A percentile compares a stretch with the other conserved stretches of the same genome.
Conservation (phyloP, 2,113 vertebrate genomes). For the Esox niger region DNA sequence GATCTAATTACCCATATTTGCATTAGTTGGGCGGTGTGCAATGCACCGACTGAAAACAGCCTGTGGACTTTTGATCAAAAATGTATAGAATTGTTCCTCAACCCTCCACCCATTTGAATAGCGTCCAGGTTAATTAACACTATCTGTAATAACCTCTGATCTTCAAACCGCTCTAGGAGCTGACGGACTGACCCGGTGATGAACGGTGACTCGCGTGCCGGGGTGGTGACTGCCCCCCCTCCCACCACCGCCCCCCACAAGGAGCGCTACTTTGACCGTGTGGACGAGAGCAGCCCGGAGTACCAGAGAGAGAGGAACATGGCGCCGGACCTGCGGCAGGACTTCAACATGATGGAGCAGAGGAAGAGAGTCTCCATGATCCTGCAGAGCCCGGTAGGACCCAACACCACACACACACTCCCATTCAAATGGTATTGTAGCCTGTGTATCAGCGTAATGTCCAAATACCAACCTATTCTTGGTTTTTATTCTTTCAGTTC, state of each 20-base stretch:
- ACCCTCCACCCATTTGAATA: no score
- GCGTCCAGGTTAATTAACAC: no score
- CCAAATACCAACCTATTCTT: no score
- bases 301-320: slow-evolving; percentile 97
- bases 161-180: slow-evolving; percentile 35
- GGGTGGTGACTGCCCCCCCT: slow-evolving; percentile 96
- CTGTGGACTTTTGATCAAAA: no score
- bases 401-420: neutral
- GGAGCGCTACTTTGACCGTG: slow-evolving; percentile 96
- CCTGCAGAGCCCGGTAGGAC: slow-evolving; percentile 91
- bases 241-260: slow-evolving; percentile 93
- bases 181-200: slow-evolving; percentile 75
- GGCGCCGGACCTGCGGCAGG: slow-evolving; percentile 96
- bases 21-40: no score
- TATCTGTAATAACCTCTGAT: neutral
- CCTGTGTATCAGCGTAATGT: no score
- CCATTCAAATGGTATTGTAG: no score
- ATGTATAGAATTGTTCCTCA: no score
- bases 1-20: no score
- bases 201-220: slow-evolving; percentile 92
- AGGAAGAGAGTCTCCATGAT: slow-evolving; percentile 99
- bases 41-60: no score
- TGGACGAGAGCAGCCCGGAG: slow-evolving; percentile 94
- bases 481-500: no score
- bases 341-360: slow-evolving; percentile 99